Conservation (phyloP, 2,888 invertebrate species). For the Cosmopolites sordidus region DNA sequence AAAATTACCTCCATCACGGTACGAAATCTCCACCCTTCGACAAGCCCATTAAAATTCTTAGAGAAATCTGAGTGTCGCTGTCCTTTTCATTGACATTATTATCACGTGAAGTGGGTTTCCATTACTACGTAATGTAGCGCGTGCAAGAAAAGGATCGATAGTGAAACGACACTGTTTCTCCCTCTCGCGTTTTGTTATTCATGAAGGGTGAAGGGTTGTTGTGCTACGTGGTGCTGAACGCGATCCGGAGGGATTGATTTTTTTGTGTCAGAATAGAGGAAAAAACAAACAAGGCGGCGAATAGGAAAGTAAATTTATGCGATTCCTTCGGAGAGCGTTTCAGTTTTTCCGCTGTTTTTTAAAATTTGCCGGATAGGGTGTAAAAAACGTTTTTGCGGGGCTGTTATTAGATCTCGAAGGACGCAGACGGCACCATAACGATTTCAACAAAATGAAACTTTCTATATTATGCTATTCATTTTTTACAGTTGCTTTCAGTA, state of each 20-base stretch:
- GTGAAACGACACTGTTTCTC: constrained; percentile 25
- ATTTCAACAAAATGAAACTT: no score
- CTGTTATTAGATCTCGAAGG: no score
- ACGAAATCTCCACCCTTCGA: constrained; percentile 25
- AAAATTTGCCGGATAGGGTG: no score
- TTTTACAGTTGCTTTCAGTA: no score
- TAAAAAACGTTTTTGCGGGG: no score
- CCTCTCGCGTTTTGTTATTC: constrained; percentile 29
- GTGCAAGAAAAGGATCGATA: constrained; percentile 32
- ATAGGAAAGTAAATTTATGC: constrained; percentile 17
- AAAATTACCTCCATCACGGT: constrained; percentile 21
- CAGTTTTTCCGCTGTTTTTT: constrained; percentile 11
- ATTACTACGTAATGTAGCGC: constrained; percentile 33
- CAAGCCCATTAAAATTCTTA: constrained; percentile 24
- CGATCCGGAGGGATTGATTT: constrained; percentile 23
- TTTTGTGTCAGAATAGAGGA: constrained; percentile 16
- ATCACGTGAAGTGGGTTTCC: constrained; percentile 35
- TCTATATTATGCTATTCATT: no score
- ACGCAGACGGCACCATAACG: no score
- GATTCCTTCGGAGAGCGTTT: constrained; percentile 11
- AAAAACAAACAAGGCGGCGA: constrained; percentile 23
- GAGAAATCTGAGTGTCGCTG: constrained; percentile 24
- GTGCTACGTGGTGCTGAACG: constrained; percentile 21
- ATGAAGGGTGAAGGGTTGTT: constrained; percentile 27
- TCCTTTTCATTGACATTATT: constrained; percentile 33